Evolutionary conservation across 2,888 invertebrate species (phyloP).

Genomic region (Dinocampus coccinellae): DNA sequence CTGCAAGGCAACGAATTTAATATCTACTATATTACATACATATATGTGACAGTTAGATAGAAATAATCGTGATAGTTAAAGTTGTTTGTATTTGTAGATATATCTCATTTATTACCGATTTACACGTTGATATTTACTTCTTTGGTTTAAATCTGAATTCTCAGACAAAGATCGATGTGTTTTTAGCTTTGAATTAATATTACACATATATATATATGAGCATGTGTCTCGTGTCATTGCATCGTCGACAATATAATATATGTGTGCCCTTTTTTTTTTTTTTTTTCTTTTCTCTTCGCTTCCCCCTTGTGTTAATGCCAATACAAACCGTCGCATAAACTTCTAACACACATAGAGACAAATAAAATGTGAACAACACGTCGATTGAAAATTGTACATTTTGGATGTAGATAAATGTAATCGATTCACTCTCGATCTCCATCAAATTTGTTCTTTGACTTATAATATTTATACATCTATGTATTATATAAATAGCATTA

Average conservation of each 20-base stretch:
- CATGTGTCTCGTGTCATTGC: not conserved
- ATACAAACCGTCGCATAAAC: not conserved
- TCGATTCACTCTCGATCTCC: not conserved
- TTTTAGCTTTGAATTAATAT: not conserved
- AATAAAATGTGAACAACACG: not conserved
- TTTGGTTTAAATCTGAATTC: not conserved
- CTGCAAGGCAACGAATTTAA: not conserved
- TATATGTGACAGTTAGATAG: not conserved
- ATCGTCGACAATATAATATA: not conserved
- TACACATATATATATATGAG: not conserved
- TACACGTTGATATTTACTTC: not conserved
- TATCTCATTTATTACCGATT: not conserved
- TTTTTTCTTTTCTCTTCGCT: too few relatives aligned
- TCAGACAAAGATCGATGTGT: slow-evolving; percentile 5
- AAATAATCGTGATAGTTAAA: not conserved
- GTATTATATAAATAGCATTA: not conserved
- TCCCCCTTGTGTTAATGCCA: not conserved
- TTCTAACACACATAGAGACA: not conserved
- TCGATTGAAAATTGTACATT: not conserved
- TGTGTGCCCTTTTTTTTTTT: too few relatives aligned
- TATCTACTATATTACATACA: not conserved
- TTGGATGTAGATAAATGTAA: not conserved
- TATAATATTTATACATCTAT: not conserved
- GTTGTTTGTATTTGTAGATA: not conserved
- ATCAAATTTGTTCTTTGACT: not conserved